Conservation (phyloP, 2,113 vertebrate genomes). For the Stigmatopora argus region DNA sequence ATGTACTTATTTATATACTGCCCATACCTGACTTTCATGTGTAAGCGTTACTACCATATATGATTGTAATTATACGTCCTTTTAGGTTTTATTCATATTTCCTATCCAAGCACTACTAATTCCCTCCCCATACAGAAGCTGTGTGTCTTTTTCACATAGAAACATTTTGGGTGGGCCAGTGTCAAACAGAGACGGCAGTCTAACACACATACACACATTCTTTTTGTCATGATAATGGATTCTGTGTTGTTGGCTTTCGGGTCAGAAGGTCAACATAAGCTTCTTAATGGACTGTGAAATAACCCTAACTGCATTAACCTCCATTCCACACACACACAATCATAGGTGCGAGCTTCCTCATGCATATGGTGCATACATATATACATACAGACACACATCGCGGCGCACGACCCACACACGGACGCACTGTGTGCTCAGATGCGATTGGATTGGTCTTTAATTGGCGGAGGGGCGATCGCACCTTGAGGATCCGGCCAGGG, state of each 20-base stretch:
- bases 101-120: background rate
- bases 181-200: conserved; percentile 70
- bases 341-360: conserved; percentile 68
- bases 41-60: too few relatives aligned
- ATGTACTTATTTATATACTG: too few relatives aligned
- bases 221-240: conserved; percentile 99
- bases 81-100: too few relatives aligned
- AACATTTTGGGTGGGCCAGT: conserved; percentile 83
- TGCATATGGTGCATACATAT: conserved; percentile 61
- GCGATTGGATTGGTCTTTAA: conserved; percentile 90
- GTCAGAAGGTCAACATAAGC: conserved; percentile 96
- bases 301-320: conserved; percentile 99
- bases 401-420: conserved; percentile 68
- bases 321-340: conserved; percentile 49
- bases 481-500: conserved; percentile 62
- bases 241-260: conserved; percentile 95
- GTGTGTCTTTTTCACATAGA: conserved; percentile 82
- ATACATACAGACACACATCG: conserved; percentile 53
- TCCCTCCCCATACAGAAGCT: background rate
- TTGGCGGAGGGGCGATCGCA: conserved; percentile 66
- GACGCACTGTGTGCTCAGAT: conserved; percentile 75
- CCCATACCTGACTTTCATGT: too few relatives aligned
- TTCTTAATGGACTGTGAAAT: conserved; percentile 99
- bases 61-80: too few relatives aligned
- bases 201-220: conserved; percentile 41